Percentiles rank a stretch among this genome's conserved stretches.
phyloP scores from a whole-genome alignment of 2,113 vertebrate species.

The Anhinga anhinga region DNA sequence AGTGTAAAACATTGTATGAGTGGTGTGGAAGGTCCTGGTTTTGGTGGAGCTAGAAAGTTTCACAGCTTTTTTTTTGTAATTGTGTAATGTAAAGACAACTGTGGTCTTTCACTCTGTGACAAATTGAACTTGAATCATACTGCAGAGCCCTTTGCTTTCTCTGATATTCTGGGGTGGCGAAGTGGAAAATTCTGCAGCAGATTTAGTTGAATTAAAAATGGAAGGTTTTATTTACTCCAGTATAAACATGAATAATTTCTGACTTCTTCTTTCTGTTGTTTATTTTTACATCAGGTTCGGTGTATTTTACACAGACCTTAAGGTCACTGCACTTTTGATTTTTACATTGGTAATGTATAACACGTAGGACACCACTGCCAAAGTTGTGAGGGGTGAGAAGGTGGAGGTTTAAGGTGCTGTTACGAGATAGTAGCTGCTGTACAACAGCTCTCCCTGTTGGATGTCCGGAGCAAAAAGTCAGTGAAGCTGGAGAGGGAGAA shows the following conservation, averaged over 20 bases:
- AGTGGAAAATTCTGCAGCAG: slow-evolving; percentile 43
- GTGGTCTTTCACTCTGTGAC: background rate
- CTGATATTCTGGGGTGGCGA: background rate
- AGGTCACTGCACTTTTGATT: slow-evolving; percentile 7
- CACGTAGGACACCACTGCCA: background rate
- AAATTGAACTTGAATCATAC: background rate
- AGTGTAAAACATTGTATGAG: background rate
- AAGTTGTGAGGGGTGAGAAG: background rate
- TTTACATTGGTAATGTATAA: background rate
- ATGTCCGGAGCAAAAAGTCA: background rate
- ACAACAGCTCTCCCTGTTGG: slow-evolving; percentile 66
- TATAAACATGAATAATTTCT: slow-evolving; percentile 46
- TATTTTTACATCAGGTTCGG: background rate
- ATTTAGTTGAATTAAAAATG: slow-evolving; percentile 49
- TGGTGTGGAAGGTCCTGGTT: background rate
- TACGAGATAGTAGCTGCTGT: background rate
- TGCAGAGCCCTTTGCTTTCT: slow-evolving; percentile 8
- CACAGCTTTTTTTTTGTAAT: background rate
- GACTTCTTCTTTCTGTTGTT: slow-evolving; percentile 34
- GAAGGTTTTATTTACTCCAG: slow-evolving; percentile 30
- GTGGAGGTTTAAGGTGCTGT: background rate
- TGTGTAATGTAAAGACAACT: background rate
- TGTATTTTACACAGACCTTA: slow-evolving; percentile 11
- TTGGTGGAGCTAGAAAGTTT: background rate
- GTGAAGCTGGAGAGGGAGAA: background rate